phyloP scores from a whole-genome alignment of 1,140 invertebrate genomes.

The Triops longicaudatus region DNA sequence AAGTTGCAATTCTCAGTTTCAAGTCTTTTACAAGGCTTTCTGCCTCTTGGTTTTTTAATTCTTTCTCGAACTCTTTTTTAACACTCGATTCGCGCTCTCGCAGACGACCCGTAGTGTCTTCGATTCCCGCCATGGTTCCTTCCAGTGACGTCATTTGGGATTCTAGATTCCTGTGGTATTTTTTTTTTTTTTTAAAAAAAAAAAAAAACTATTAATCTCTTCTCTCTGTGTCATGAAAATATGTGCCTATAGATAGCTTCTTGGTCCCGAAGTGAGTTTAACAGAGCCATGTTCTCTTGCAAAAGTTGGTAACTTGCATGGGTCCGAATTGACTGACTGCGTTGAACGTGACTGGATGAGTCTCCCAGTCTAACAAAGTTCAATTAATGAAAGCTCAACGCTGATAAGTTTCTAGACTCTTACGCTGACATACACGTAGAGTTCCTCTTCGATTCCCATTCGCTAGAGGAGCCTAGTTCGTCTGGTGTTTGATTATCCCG shows the following conservation, averaged over 20 bases:
- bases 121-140: slow-evolving; percentile 24
- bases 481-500: not conserved
- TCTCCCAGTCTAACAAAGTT: not conserved
- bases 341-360: slow-evolving; percentile 20
- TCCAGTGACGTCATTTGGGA: slow-evolving; percentile 25
- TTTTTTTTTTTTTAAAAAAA: too few species aligned
- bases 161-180: slow-evolving; percentile 27
- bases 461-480: not conserved
- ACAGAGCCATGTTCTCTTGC: slow-evolving; percentile 43
- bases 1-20: slow-evolving; percentile 21
- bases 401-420: not conserved
- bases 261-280: slow-evolving; percentile 42
- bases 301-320: slow-evolving; percentile 44
- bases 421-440: not conserved
- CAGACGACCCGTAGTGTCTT: slow-evolving; percentile 22
- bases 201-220: slow-evolving; percentile 13
- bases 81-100: slow-evolving; percentile 22
- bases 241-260: slow-evolving; percentile 41
- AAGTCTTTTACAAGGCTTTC: slow-evolving; percentile 39
- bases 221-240: not conserved
- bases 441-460: not conserved
- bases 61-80: slow-evolving; percentile 2
- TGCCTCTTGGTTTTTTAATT: slow-evolving; percentile 34
- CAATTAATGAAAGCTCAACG: not conserved
- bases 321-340: slow-evolving; percentile 38